Evolutionary conservation across 2,888 invertebrate species (phyloP), one percentile per base, ranked within the genome.

Genomic region (Chesias legatella): DNA sequence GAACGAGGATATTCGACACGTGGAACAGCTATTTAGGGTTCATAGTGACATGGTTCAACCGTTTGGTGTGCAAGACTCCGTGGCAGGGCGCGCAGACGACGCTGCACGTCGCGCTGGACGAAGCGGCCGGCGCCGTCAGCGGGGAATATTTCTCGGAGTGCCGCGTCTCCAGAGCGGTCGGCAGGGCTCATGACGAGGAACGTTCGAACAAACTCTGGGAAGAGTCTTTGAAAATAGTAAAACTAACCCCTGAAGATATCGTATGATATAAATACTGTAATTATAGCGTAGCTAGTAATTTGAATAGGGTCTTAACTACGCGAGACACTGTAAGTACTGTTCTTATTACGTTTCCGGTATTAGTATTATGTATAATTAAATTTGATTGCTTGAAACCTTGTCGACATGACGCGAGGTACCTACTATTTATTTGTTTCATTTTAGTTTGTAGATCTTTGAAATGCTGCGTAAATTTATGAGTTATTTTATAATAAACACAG

Each of bases 111-210:
- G 92, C 94, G 0, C 90, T 93, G 1, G 90, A 93, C 1, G 91
- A 92, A 35, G 92, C 92, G 53, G 82, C 94, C 0, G 88, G 68
- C 0, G 85, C 90, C 53, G 85, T 92, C 0, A 89, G 83, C 21
- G 95, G 95, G 28, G 91, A 91, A 72, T 94, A 93, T 63, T 95
- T 90, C 55, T 84, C 89, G 72, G 94, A 95, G 54, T 95, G 94
- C 67, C 88, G 88, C 74, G 89, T 92, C 63, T 65, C 73, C 10
- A 72, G 75, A 1, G 67, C 93, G 6, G 65, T 76, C 0, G 89
- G 86, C 3, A 89, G 84, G 1, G 91, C 91, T 0, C 80, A 86
- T 53, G 90, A 92, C 63, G 86, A 89, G 53, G 90, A 91, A 5
- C 90, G 91, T 45, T 93, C 92, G 1, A 93, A 91, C 7, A 90